Base-by-base conservation (phyloP, 2,888 invertebrate genomes). In the Nymphalis polychloros region DNA sequence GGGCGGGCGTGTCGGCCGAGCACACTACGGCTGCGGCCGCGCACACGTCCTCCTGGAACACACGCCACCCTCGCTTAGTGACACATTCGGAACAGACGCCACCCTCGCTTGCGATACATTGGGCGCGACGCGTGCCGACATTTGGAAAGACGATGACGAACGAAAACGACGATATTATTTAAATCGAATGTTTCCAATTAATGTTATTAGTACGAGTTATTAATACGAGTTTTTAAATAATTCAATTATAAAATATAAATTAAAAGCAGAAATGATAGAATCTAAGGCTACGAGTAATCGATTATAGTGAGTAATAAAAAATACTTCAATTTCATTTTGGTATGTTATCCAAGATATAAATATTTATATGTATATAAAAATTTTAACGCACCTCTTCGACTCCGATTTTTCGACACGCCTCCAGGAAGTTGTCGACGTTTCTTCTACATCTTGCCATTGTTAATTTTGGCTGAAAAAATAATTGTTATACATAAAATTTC, bases 401-500 rank as follows among this genome's bases (percentile, higher is more conserved):
- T 75, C 98, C 98, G 80, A 98, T 97, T 89, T 95, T 97, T 71
- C 97, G 94, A 89, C 98, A 98, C 27, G 98, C 98, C 82, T 98
- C 98, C 77, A 98, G 91, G 84, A 98, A 98, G 90, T 98, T 98
- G 85, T 98, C 98, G 41, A 98, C 98, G 86, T 98, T 98, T 81
- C 97, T 94, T 79, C 98, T 94, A 93, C 98, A 98, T 79, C 98
- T 95, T 53, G 98, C 97, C 95, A 97, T 96, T n/a, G 98, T 97
- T 77, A 98, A 89, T 88, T 98, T 98, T 49, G 98, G 98, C 98
- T 98, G 90, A 52, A 94, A 94, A 72, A 67, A 72, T 1, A 57
- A 31, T 8, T 20, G 17, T 16, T 17, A 16, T 27, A 53, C 27
- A 55, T 13, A 55, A 31, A 31, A 55, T 13, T 20, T 19, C 20